Percentiles rank a stretch among this genome's conserved stretches.
Evolutionary conservation across 2,113 vertebrate genomes (phyloP).

Genomic region (Charina bottae): DNA sequence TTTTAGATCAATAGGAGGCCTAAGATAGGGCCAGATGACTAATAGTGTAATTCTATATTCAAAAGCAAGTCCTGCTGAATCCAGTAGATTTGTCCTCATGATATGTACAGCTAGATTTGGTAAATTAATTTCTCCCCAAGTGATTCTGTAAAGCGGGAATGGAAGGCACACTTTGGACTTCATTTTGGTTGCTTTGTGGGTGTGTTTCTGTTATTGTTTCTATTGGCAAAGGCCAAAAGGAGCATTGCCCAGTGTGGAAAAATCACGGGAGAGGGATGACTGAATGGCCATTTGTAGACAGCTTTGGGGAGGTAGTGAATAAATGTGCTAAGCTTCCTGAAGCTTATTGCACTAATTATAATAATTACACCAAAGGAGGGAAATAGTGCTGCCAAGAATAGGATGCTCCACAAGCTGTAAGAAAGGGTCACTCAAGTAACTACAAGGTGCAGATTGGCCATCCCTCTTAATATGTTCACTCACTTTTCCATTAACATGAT

Average conservation of each 20-base stretch:
- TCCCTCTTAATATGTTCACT: neutral
- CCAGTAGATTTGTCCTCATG: neutral
- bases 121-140: conserved; percentile 38
- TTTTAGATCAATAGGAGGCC: neutral
- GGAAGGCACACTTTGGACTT: neutral
- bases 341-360: neutral
- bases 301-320: neutral
- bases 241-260: neutral
- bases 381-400: neutral
- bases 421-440: neutral
- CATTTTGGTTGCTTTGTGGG: neutral
- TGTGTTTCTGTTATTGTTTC: neutral
- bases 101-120: conserved; percentile 27
- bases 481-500: neutral
- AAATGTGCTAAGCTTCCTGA: neutral
- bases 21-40: conserved; percentile 42
- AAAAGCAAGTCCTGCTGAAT: neutral
- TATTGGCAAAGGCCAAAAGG: neutral
- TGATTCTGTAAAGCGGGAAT: neutral
- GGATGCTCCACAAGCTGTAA: neutral
- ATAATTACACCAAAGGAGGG: neutral
- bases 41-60: neutral
- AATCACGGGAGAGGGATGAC: neutral
- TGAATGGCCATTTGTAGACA: neutral
- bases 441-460: neutral